phyloP scores from a whole-genome alignment of 2,888 invertebrate species.

The Monopis laevigella region DNA sequence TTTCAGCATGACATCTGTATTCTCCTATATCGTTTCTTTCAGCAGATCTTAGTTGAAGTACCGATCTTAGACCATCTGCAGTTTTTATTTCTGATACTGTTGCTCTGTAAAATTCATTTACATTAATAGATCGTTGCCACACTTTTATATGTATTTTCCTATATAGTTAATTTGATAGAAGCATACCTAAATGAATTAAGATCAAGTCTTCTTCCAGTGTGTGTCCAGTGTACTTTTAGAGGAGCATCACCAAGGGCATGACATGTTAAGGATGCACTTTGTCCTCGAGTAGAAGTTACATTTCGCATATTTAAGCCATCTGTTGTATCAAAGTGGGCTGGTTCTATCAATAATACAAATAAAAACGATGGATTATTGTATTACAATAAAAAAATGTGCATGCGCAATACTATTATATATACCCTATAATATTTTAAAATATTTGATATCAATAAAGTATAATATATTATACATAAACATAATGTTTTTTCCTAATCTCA shows the following conservation, averaged over 20 bases:
- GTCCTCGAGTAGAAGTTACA: constrained; percentile 73
- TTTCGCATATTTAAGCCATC: constrained; percentile 33
- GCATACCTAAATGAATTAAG: constrained; percentile 66
- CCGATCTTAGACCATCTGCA: constrained; percentile 72
- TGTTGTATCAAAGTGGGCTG: constrained; percentile 74
- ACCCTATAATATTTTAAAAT: too few species aligned
- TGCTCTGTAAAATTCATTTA: constrained; percentile 51
- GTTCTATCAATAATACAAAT: constrained; percentile 70
- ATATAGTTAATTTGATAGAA: neutral
- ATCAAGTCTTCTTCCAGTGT: constrained; percentile 72
- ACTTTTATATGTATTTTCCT: too few species aligned
- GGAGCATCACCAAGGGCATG: constrained; percentile 83
- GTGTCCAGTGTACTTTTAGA: constrained; percentile 79
- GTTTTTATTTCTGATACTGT: constrained; percentile 73
- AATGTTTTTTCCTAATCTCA: too few species aligned
- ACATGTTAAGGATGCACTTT: constrained; percentile 74
- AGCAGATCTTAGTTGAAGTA: constrained; percentile 70
- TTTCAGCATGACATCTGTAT: constrained; percentile 76
- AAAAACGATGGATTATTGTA: too few species aligned
- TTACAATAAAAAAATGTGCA: too few species aligned
- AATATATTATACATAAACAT: too few species aligned
- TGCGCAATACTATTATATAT: too few species aligned
- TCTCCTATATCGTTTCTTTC: constrained; percentile 76
- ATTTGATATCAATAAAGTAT: too few species aligned
- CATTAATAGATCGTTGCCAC: too few species aligned